These are phyloP conservation scores for Todiramphus chloris DNA, from an alignment of 2,113 vertebrate genomes.

Conservation along the genomic window DNA sequence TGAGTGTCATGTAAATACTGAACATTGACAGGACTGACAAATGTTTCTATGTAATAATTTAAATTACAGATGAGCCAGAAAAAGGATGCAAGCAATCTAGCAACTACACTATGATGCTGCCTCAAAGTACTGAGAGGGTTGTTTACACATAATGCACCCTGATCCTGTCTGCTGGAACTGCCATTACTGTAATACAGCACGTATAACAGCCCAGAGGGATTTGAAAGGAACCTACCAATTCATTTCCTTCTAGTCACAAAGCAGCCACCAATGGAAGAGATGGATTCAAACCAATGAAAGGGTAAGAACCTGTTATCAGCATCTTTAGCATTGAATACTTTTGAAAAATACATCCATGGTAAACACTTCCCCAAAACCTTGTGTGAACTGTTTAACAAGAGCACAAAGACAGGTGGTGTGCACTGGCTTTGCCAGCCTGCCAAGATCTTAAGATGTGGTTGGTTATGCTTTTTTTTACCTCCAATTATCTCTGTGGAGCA, in stretches of 20 bases:
- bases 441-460: neutral
- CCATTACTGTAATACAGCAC: neutral
- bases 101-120: neutral
- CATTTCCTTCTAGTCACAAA: neutral
- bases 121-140: neutral
- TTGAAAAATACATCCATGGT: neutral
- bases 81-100: neutral
- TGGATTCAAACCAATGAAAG: neutral
- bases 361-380: neutral
- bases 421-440: neutral
- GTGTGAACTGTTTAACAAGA: neutral
- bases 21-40: neutral
- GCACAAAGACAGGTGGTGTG: neutral
- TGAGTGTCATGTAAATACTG: neutral
- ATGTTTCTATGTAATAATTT: neutral
- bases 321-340: neutral
- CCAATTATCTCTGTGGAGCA: neutral
- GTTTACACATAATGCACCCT: neutral
- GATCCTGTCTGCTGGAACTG: neutral
- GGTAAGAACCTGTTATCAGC: neutral
- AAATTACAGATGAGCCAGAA: conserved; percentile 17
- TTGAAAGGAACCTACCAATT: neutral
- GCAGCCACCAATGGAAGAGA: neutral
- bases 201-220: neutral
- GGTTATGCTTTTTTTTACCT: neutral